A percentile compares a stretch with the other conserved stretches of the same genome.
phyloP scores from a whole-genome alignment of 2,113 vertebrate genomes.

The Hyaena hyaena region DNA sequence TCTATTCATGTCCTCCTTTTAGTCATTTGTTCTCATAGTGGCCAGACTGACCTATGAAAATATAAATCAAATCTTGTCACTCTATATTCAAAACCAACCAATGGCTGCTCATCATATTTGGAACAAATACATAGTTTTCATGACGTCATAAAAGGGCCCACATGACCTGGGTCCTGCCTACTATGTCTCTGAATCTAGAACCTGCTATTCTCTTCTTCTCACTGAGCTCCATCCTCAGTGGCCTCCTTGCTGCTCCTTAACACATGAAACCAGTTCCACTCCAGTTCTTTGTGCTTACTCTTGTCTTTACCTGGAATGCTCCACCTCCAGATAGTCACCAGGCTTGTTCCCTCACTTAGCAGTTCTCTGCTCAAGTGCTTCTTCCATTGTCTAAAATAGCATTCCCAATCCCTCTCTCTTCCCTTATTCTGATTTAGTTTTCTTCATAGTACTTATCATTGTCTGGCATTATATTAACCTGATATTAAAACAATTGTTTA shows the following conservation, averaged over 20 bases:
- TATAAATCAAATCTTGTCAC: background rate
- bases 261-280: background rate
- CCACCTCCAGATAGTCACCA: background rate
- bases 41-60: background rate
- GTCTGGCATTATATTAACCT: background rate
- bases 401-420: background rate
- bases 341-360: background rate
- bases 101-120: background rate
- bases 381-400: background rate
- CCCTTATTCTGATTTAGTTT: background rate
- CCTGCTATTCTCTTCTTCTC: background rate
- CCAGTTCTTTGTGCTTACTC: background rate
- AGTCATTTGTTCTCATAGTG: background rate
- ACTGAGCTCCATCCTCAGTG: background rate
- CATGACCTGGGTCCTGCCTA: background rate
- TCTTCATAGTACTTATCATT: background rate
- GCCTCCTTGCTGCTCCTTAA: background rate
- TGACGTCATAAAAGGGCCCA: background rate
- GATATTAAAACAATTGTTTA: background rate
- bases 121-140: background rate
- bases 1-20: no score
- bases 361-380: background rate
- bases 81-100: background rate
- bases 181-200: background rate
- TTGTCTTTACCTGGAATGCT: background rate